These are phyloP conservation scores for Antechinus flavipes DNA, from an alignment of 2,113 vertebrate genomes.

Conservation along the genomic window DNA sequence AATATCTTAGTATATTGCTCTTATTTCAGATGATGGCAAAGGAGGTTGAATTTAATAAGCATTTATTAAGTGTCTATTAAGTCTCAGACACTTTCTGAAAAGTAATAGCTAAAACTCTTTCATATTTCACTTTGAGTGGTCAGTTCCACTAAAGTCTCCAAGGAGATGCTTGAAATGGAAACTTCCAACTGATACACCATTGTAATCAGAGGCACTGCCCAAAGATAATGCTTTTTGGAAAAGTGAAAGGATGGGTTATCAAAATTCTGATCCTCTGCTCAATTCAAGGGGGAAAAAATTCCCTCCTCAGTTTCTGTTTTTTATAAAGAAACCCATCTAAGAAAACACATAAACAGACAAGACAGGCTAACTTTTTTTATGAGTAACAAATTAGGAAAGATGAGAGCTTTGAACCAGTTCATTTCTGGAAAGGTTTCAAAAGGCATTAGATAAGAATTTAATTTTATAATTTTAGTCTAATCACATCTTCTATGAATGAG, in stretches of 20 bases:
- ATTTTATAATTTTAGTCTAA: not conserved
- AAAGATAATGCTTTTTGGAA: not conserved
- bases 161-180: not conserved
- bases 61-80: too few relatives aligned
- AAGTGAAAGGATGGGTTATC: not conserved
- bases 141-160: not conserved
- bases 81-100: too few relatives aligned
- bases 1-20: not conserved
- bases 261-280: not conserved
- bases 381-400: not conserved
- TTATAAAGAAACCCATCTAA: not conserved
- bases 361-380: not conserved
- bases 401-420: not conserved
- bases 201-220: not conserved
- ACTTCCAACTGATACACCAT: not conserved
- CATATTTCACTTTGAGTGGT: not conserved
- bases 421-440: not conserved
- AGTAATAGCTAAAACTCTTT: too few relatives aligned
- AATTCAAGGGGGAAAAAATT: not conserved
- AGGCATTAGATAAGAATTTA: not conserved
- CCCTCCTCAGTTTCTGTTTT: not conserved
- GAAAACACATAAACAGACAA: not conserved
- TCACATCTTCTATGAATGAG: not conserved
- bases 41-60: not conserved
- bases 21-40: not conserved